Evolutionary conservation across 2,113 vertebrate genomes (phyloP), one percentile per base, ranked within the genome.

Genomic region (Pelecanus crispus): DNA sequence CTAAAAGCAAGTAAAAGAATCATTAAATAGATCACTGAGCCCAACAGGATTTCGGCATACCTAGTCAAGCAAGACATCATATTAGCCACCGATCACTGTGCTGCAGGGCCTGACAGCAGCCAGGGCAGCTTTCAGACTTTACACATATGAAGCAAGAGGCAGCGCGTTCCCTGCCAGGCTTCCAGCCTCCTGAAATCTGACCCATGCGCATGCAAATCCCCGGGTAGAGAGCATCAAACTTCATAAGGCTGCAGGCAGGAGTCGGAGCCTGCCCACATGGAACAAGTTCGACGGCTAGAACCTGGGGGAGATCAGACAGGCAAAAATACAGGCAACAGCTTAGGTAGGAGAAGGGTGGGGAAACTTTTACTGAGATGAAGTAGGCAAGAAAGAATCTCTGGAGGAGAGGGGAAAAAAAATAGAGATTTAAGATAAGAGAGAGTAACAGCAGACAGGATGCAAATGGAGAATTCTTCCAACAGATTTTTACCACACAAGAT

Each of bases 351-450:
- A 40, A 81, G 62, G 86, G 74, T 59, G 87, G 81, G 89, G 86
- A 92, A 72, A 70, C 38, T 22, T 70, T 36, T 47, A 6, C 47
- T 14, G 53, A 62, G 83, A 50, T 89, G 83, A 96, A 92, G 73
- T 77, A 97, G 84, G 70, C 72, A 77, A 24, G 34, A 95, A 97
- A 72, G 89, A 95, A 95, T 89, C 94, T 92, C 81, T 63, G 74
- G 53, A 67, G 17, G 15, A 96, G 36, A 67, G 75, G 7, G 75
- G 7, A 65, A 32, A 79, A 86, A 68, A 71, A 21, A 34, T 10
- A 49, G 36, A 92, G 75, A 90, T 86, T 72, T 55, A 88, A 86
- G 85, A 94, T 94, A 94, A 91, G 50, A 94, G 74, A 49, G 32
- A 62, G 77, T 42, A 84, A 75, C 32, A 63, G 42, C 56, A 95